Evolutionary conservation across 2,113 vertebrate species (phyloP).

Genomic region (Cyphomyrus discorhynchus): DNA sequence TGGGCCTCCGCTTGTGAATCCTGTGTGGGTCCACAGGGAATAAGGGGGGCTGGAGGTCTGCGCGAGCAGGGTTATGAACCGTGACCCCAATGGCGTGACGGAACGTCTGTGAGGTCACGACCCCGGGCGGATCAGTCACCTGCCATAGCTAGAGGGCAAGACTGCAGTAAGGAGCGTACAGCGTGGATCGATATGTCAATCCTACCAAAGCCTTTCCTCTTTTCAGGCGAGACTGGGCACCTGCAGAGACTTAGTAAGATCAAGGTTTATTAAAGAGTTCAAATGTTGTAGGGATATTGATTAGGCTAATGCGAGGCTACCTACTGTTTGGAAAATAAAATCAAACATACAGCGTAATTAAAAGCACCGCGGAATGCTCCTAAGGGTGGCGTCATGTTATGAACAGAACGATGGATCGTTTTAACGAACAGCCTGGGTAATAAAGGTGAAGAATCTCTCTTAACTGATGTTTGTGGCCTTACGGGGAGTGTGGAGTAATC

Average conservation of each 20-base stretch:
- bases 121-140: conserved; percentile 21
- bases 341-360: neutral
- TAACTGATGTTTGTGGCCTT: neutral
- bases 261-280: conserved; percentile 1
- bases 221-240: conserved; percentile 22
- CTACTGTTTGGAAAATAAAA: neutral
- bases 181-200: conserved; percentile 36
- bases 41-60: neutral
- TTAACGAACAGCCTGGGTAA: neutral
- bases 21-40: conserved; percentile 38
- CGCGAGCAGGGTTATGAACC: conserved; percentile 19
- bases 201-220: conserved; percentile 28
- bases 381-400: neutral
- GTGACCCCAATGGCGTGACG: conserved; percentile 36
- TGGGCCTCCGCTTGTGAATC: neutral
- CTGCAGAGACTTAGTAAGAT: neutral
- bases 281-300: conserved; percentile 5
- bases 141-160: conserved; percentile 10
- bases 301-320: neutral
- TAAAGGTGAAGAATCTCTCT: neutral
- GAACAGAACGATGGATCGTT: neutral
- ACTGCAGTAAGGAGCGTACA: neutral
- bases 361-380: neutral
- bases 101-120: conserved; percentile 40
- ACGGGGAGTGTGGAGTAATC: conserved; percentile 36